Evolutionary conservation across 2,797 vertebrate species (phyloP).

Genomic region (Urosaurus nigricauda): DNA sequence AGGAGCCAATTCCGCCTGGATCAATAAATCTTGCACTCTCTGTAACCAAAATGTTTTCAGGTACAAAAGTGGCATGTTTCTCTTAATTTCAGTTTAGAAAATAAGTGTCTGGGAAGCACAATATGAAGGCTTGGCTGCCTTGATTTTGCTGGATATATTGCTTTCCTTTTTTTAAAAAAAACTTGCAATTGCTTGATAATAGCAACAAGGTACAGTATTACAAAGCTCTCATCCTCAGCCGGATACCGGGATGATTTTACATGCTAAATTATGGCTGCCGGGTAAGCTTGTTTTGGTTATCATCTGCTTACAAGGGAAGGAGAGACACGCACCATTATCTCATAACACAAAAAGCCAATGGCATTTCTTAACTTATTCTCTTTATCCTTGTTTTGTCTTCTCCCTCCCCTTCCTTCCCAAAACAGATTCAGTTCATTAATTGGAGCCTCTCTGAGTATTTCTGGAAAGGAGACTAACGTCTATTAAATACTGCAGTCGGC

Average conservation of each 20-base stretch:
- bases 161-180: background rate
- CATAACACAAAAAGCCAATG: slow-evolving; percentile 18
- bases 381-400: background rate
- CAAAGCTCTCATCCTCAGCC: background rate
- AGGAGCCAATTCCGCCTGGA: background rate
- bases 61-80: background rate
- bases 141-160: background rate
- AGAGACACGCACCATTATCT: slow-evolving; percentile 1
- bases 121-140: background rate
- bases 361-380: slow-evolving; percentile 16
- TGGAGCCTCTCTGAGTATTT: slow-evolving; percentile 53
- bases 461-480: slow-evolving; percentile 37
- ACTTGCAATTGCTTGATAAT: background rate
- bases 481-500: slow-evolving; percentile 56
- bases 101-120: background rate
- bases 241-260: background rate
- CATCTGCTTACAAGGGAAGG: background rate
- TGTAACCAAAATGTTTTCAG: background rate
- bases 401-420: background rate
- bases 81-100: background rate
- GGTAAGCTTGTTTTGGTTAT: background rate
- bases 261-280: slow-evolving; percentile 7
- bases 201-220: background rate
- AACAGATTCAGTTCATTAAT: slow-evolving; percentile 52
- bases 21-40: background rate